Percentiles rank a stretch among this genome's conserved stretches.
These are phyloP conservation scores for Lordiphosa collinella DNA, from an alignment of 1,140 invertebrate genomes.

Conservation along the genomic window DNA sequence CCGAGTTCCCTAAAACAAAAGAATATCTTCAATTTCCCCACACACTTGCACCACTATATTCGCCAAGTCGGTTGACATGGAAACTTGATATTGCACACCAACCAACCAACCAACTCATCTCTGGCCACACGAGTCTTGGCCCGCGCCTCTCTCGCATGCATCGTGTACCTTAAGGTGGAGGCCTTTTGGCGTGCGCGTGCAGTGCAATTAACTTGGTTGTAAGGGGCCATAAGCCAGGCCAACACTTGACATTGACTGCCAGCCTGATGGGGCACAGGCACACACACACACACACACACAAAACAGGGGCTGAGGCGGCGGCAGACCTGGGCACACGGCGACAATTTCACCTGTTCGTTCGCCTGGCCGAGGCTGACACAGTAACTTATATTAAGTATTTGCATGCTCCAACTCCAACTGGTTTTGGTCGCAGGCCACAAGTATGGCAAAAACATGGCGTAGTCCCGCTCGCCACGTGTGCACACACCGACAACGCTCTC, in stretches of 20 bases:
- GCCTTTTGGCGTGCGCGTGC: constrained; percentile 70
- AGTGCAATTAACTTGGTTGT: constrained; percentile 76
- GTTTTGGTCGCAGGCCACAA: background rate
- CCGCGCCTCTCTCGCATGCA: constrained; percentile 11
- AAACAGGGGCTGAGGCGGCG: background rate
- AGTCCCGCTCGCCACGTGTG: constrained; percentile 2
- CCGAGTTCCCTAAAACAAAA: too few relatives aligned
- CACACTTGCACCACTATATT: constrained; percentile 27
- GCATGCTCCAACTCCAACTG: constrained; percentile 39
- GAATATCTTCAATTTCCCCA: too few relatives aligned
- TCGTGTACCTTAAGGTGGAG: constrained; percentile 2
- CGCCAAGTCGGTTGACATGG: constrained; percentile 43
- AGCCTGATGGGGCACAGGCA: constrained; percentile 7
- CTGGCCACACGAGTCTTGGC: constrained; percentile 16
- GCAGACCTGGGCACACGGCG: constrained; percentile 41
- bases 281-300: too few relatives aligned
- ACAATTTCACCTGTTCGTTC: constrained; percentile 76
- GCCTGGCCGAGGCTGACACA: constrained; percentile 57
- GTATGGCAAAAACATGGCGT: background rate
- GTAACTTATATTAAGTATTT: constrained; percentile 78
- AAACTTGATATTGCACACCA: constrained; percentile 77
- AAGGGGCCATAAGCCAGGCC: constrained; percentile 49
- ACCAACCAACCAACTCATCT: constrained; percentile 33
- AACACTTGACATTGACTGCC: constrained; percentile 74
- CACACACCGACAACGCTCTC: too few relatives aligned